Conservation (phyloP, 1,140 invertebrate species). For the Drosophila cardini region DNA sequence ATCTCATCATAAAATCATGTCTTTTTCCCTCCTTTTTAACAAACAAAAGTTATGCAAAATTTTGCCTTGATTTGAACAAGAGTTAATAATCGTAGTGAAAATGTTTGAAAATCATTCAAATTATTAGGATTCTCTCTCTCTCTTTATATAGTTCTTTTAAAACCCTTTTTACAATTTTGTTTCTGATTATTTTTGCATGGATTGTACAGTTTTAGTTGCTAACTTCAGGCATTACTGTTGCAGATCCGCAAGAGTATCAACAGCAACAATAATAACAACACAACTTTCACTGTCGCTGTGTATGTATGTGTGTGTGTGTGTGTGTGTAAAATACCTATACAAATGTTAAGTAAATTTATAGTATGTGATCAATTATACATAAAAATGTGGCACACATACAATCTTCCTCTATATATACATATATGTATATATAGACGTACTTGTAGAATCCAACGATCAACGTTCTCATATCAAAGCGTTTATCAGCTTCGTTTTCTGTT, state of each 20-base stretch:
- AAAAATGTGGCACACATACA: background rate
- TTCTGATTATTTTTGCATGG: too few species aligned
- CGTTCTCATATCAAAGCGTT: conserved; percentile 46
- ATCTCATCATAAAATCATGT: too few species aligned
- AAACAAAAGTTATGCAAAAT: too few species aligned
- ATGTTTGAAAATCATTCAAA: too few species aligned
- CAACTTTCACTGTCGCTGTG: conserved; percentile 44
- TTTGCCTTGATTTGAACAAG: too few species aligned
- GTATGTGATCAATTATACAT: background rate
- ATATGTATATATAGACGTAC: conserved; percentile 1
- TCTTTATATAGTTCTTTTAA: too few species aligned
- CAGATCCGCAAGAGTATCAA: conserved; percentile 8
- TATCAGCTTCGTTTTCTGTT: conserved; percentile 47
- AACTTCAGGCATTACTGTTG: too few species aligned
- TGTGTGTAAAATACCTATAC: conserved; percentile 3
- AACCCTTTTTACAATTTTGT: too few species aligned
- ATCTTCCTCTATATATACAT: background rate
- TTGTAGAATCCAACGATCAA: conserved; percentile 37
- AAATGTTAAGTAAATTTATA: conserved; percentile 1
- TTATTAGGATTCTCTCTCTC: too few species aligned
- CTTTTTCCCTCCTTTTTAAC: too few species aligned
- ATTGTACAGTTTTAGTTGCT: too few species aligned
- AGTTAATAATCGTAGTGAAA: too few species aligned
- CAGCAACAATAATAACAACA: conserved; percentile 14
- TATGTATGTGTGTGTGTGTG: conserved; percentile 27